Base-by-base conservation (phyloP, 2,888 invertebrate genomes). In the Xiphydria camelus region DNA sequence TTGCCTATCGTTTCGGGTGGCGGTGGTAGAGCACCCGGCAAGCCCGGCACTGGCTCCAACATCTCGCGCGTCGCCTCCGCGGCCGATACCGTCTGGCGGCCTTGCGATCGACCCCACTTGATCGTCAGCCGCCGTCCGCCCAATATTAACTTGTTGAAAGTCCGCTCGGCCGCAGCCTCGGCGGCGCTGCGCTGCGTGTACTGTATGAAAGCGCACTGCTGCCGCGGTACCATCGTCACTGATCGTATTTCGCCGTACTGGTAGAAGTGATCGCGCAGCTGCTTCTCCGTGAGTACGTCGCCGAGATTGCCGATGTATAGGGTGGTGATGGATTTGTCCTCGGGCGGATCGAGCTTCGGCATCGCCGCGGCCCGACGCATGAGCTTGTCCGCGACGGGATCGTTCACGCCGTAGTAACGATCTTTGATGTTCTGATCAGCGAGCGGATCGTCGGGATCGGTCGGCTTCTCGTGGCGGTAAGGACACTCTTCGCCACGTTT, bases 51-150 rank as follows among this genome's bases (percentile, higher is more conserved):
- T 0, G 90, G 87, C 62, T 89, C 88, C 41, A 87, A 74, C 4
- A 80, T 78, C 49, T 84, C 82, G 12, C 80, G 77, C 41, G 80
- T 79, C 0, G 77, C 78, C 40, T 77, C 78, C 1, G 73, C 69
- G 4, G 80, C 79, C 1, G 75, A 68, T 3, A 76, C 66, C 1
- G 79, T 78, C 49, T 84, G 82, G 34, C 86, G 80, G 2, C 88
- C 95, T 78, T 97, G 97, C 0, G 96, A 94, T 64, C 94, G 87
- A 0, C 98, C 98, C 99, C 99, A 99, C 70, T 98, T 95, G 53
- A 99, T 95, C n/a, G 94, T 94, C 2, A 98, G 81, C 35, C 96
- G 82, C 53, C 94, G 83, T 0, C 94, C 94, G 22, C 90, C 89
- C 20, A 88, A 73, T 46, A 88, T 86, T 20, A 98, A 78, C 66